Conservation (phyloP, 1,140 invertebrate species). For the Leptestheria dahalacensis region DNA sequence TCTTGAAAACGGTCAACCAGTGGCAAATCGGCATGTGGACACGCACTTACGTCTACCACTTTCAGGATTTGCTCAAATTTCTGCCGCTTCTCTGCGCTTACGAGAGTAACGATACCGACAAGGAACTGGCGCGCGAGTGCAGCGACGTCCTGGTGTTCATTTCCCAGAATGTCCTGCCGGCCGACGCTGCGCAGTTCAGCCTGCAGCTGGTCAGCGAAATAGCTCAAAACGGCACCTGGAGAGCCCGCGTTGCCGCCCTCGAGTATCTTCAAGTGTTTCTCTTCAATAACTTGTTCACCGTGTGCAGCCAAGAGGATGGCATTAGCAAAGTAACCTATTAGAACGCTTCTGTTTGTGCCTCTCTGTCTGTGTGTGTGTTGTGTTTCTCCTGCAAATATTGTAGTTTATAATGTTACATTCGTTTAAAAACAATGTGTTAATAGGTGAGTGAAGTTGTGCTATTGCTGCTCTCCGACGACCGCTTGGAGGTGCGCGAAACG, state of each 20-base stretch:
- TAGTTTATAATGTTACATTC: neutral
- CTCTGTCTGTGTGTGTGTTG: too few species aligned
- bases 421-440: neutral
- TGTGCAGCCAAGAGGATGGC: conserved; percentile 40
- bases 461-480: conserved; percentile 45
- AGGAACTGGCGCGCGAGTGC: conserved; percentile 56
- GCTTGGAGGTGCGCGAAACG: conserved; percentile 60
- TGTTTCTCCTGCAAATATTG: neutral
- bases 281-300: conserved; percentile 65
- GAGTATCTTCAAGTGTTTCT: conserved; percentile 60
- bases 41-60: conserved; percentile 23
- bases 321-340: too few species aligned
- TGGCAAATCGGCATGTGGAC: conserved; percentile 23
- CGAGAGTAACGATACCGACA: conserved; percentile 60
- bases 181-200: conserved; percentile 36
- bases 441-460: conserved; percentile 41
- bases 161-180: conserved; percentile 37
- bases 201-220: conserved; percentile 30
- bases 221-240: conserved; percentile 48
- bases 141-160: conserved; percentile 45
- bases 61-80: conserved; percentile 41
- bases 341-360: too few species aligned
- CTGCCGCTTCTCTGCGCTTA: conserved; percentile 52
- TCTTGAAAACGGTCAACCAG: conserved; percentile 26
- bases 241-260: conserved; percentile 48